Base-by-base conservation (phyloP, 2,797 vertebrate genomes). In the Triplophysa bombifrons region DNA sequence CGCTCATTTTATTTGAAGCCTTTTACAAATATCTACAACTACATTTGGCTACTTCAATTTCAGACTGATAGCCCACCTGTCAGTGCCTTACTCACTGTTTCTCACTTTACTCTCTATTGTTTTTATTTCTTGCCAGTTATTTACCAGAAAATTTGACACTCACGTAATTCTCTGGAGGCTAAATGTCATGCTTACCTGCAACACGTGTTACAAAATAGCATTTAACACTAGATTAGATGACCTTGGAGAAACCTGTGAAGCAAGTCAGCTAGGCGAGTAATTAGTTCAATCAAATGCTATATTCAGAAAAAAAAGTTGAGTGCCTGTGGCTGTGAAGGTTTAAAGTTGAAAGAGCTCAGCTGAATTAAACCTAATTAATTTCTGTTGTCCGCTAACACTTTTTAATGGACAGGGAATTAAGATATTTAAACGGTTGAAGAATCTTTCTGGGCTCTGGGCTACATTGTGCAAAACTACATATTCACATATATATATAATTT, bases 221-320 rank as follows among this genome's bases (percentile, higher is more conserved):
- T 73, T 68, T n/a, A 75, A 68, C 72, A 34, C 20, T 46, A 66
- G 17, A 38, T 34, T 60, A 64, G 64, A 79, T 83, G 74, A 79
- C 78, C 81, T 82, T 81, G 77, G 81, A 83, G 73, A 70, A 83
- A 76, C 56, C 74, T 61, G 27, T 72, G 53, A 61, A 72, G 60
- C 20, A 79, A 58, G 61, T 80, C 69, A 74, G 71, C 68, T 81
- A 19, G 77, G 71, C 58, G 80, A 77, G 80, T 83, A 72, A 86
- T 82, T 78, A 80, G 82, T 88, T 82, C 55, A 85, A 81, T 82
- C 81, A 83, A 81, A 60, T 78, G 69, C 60, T 41, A 50, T 44
- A 73, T 81, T 70, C 80, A 80, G 72, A 69, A 38, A 83, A 61
- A 30, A 80, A 64, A 82, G 20, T 74, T 64, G 34, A 74, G 76